These are phyloP conservation scores for cattle (Bos taurus) DNA, from an alignment of 2,113 vertebrate species.

Conservation along the genomic window ARS-UCD2.0 NC_037344.1:4809501-4810000, in stretches of 20 bases:
- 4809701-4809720: neutral
- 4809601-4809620: conserved; percentile 17
- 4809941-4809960: neutral
- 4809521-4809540: neutral
- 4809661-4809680: neutral
- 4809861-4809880: neutral
- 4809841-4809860: neutral
- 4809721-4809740: neutral
- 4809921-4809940: conserved; percentile 66
- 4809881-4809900: neutral
- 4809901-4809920: conserved; percentile 21
- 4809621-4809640: neutral
- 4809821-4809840: neutral
- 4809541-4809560: neutral
- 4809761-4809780: neutral
- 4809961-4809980: neutral
- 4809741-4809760: neutral
- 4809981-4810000: neutral
- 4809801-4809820: neutral
- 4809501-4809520: neutral
- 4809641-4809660: neutral
- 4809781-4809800: neutral
- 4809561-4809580: neutral
- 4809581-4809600: conserved; percentile 1
- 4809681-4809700: neutral